Percentiles rank a stretch among this genome's conserved stretches.
These are phyloP conservation scores for Paguma larvata DNA, from an alignment of 2,797 vertebrate species.

Conservation along the genomic window DNA sequence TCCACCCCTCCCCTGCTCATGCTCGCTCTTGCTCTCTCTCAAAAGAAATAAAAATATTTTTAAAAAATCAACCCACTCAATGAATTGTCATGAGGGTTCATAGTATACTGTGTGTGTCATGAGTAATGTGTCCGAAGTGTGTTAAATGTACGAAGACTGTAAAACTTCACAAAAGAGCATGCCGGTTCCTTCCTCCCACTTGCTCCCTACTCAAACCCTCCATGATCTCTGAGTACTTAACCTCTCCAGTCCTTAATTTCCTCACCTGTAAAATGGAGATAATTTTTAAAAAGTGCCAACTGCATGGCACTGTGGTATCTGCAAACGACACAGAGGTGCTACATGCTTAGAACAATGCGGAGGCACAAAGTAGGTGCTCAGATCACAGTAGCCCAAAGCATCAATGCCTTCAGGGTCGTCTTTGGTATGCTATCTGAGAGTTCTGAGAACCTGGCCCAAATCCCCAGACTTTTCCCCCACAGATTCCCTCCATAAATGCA, in stretches of 20 bases:
- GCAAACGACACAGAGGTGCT: not conserved
- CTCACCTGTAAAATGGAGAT: not conserved
- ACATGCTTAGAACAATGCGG: not conserved
- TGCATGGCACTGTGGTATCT: not conserved
- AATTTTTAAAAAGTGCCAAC: no score
- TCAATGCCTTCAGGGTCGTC: no score
- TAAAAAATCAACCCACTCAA: not conserved
- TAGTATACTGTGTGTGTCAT: not conserved
- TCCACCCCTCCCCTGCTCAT: no score
- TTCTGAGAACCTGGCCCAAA: not conserved
- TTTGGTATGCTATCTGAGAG: not conserved
- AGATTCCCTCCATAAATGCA: not conserved
- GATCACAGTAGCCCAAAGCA: rapidly evolving
- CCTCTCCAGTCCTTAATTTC: not conserved
- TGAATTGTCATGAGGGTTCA: not conserved
- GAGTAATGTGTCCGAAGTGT: not conserved
- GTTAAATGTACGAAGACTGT: not conserved
- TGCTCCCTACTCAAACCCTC: not conserved
- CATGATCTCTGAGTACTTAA: not conserved
- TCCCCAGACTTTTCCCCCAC: no score
- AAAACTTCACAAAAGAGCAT: not conserved
- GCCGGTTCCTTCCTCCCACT: not conserved
- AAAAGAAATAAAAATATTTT: no score
- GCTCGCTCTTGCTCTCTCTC: no score
- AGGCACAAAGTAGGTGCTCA: not conserved